These are phyloP conservation scores for Parnassius glacialis DNA, from an alignment of 2,888 invertebrate species.

Conservation along the genomic window DNA sequence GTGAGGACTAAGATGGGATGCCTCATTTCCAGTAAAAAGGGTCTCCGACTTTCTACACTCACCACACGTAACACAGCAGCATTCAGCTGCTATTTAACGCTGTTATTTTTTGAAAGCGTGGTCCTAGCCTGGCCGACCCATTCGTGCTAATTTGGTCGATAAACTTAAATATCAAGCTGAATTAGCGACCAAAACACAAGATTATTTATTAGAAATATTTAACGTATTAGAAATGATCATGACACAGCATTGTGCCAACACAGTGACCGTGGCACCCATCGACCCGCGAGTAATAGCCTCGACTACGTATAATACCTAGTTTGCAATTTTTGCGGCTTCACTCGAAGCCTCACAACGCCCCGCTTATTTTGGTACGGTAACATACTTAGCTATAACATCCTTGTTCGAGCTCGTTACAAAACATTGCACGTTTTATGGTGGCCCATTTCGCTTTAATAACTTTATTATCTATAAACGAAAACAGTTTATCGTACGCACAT, in stretches of 20 bases:
- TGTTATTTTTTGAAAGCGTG: too few species aligned
- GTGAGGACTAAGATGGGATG: too few species aligned
- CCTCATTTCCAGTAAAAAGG: too few species aligned
- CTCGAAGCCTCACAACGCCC: constrained; percentile 39
- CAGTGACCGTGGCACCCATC: constrained; percentile 35
- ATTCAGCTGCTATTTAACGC: too few species aligned
- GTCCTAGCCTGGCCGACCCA: too few species aligned
- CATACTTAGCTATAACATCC: constrained; percentile 15
- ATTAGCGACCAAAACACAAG: too few species aligned
- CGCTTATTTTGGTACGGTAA: constrained; percentile 35
- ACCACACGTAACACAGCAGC: too few species aligned
- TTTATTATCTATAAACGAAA: not conserved
- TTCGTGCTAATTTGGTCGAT: too few species aligned
- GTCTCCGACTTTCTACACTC: too few species aligned
- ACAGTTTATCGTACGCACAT: too few species aligned
- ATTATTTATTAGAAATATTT: too few species aligned
- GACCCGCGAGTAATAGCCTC: constrained; percentile 40
- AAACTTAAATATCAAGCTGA: not conserved
- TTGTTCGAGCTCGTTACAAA: constrained; percentile 1
- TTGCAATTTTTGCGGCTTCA: constrained; percentile 41
- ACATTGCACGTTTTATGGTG: not conserved
- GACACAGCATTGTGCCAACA: constrained; percentile 27
- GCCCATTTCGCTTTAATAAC: not conserved
- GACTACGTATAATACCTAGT: constrained; percentile 42
- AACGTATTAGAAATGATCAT: not conserved